A percentile compares a stretch with the other conserved stretches of the same genome.
Evolutionary conservation across 1,140 invertebrate genomes (phyloP).

Genomic region (Grapholita molesta): DNA sequence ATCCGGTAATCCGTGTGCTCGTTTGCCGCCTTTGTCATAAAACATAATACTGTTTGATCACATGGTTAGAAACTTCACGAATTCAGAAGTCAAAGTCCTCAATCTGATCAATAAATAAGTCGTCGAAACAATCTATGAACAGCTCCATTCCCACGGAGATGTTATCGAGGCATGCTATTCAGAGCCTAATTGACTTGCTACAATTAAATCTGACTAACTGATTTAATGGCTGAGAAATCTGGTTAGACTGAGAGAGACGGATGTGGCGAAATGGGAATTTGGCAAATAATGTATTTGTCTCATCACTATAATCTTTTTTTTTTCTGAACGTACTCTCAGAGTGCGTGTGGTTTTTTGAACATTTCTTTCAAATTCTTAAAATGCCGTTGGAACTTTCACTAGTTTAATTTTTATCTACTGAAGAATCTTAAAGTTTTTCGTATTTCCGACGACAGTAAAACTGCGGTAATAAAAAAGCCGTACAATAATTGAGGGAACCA

Average conservation of each 20-base stretch:
- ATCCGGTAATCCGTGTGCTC: too few species aligned
- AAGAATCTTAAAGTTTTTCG: neutral
- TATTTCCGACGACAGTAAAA: neutral
- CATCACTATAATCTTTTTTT: neutral
- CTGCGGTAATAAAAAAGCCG: neutral
- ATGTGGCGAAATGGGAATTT: neutral
- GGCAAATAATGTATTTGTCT: neutral
- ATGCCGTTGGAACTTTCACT: neutral
- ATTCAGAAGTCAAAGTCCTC: neutral
- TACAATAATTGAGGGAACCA: neutral
- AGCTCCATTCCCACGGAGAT: constrained; percentile 12
- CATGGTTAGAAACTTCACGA: neutral
- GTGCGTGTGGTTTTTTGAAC: too few species aligned
- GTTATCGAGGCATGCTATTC: constrained; percentile 4
- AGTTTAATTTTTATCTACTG: neutral
- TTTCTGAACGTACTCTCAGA: neutral
- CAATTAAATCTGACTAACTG: neutral
- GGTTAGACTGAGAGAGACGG: neutral
- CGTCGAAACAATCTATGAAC: neutral
- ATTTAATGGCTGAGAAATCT: neutral
- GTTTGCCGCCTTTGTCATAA: too few species aligned
- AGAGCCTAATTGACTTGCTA: constrained; percentile 11
- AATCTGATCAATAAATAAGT: constrained; percentile 5
- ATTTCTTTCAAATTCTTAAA: too few species aligned
- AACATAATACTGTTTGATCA: too few species aligned